Evolutionary conservation across 2,888 invertebrate species (phyloP).

Genomic region (Caradrina kadenii): DNA sequence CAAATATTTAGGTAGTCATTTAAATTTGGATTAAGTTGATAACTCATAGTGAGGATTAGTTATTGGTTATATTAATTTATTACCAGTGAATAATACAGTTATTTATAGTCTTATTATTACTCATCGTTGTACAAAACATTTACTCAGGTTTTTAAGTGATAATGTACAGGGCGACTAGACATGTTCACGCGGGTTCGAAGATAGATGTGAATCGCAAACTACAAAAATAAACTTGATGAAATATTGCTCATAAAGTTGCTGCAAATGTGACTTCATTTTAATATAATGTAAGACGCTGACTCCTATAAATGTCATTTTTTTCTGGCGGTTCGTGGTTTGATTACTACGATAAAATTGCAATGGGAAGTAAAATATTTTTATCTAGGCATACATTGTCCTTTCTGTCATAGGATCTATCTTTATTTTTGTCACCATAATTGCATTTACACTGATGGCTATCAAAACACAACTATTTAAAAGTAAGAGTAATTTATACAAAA

Average conservation of each 20-base stretch:
- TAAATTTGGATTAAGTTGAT: background rate
- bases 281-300: constrained; percentile 2
- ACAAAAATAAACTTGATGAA: constrained; percentile 3
- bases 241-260: constrained; percentile 18
- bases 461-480: background rate
- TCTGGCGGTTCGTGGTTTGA: constrained; percentile 10
- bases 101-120: background rate
- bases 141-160: background rate
- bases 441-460: background rate
- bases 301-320: constrained; percentile 17
- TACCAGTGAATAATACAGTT: background rate
- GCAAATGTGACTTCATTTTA: constrained; percentile 15
- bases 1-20: background rate
- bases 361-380: constrained; percentile 1
- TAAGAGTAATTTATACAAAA: background rate
- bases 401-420: background rate
- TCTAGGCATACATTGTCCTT: background rate
- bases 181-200: background rate
- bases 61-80: background rate
- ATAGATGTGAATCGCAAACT: background rate
- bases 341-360: constrained; percentile 18
- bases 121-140: background rate
- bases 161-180: background rate
- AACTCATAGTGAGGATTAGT: background rate
- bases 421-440: background rate